Conservation (phyloP, 2,113 vertebrate species). For the Athene noctua region DNA sequence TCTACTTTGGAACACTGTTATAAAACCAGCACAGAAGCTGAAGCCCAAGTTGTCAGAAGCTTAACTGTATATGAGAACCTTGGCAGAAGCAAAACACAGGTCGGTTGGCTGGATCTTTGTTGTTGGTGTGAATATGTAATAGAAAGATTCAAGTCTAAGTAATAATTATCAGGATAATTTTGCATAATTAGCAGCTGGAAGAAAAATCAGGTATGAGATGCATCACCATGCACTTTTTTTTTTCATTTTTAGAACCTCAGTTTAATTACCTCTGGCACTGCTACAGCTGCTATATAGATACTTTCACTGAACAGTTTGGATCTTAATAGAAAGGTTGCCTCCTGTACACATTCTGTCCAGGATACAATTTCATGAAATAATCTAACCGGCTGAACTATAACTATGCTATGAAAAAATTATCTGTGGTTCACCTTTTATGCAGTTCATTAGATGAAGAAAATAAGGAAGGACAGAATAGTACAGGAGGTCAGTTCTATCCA, state of each 20-base stretch:
- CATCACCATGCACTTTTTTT: not conserved
- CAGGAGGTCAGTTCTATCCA: not conserved
- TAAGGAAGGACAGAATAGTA: not conserved
- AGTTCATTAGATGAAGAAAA: not conserved
- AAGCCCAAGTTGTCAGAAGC: not conserved
- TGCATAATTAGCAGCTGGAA: not conserved
- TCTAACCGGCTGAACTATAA: not conserved
- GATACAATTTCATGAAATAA: not conserved
- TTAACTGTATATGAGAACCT: not conserved
- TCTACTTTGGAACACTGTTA: not conserved
- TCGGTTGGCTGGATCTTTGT: not conserved
- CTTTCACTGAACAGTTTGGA: not conserved
- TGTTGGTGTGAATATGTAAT: not conserved
- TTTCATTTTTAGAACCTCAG: constrained; percentile 23
- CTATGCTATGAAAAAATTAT: not conserved
- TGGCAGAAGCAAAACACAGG: not conserved
- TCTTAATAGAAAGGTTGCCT: not conserved
- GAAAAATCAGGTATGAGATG: not conserved
- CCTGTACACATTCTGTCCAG: not conserved
- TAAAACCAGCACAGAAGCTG: not conserved
- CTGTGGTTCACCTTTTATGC: not conserved
- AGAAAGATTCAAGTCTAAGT: not conserved
- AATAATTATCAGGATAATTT: not conserved
- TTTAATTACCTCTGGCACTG: constrained; percentile 5
- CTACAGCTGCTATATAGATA: not conserved